A percentile compares a stretch with the other conserved stretches of the same genome.
Evolutionary conservation across 1,140 invertebrate species (phyloP).

Genomic region (Spodoptera frugiperda): DNA sequence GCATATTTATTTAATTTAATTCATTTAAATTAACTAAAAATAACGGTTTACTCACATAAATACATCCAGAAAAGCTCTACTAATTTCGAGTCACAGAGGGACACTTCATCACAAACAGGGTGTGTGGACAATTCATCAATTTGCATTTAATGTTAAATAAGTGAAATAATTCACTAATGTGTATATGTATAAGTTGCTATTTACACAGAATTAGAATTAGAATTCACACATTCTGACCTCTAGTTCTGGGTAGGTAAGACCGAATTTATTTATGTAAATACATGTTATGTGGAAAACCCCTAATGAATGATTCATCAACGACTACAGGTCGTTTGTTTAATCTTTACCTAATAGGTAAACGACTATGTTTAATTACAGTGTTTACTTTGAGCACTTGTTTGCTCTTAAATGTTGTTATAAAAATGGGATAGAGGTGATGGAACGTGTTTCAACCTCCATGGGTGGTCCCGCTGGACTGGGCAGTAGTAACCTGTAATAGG

Average conservation of each 20-base stretch:
- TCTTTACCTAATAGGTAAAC: not conserved
- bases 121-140: too few species aligned
- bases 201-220: too few species aligned
- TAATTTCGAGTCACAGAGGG: too few species aligned
- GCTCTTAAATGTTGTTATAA: not conserved
- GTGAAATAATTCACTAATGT: too few species aligned
- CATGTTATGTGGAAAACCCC: not conserved
- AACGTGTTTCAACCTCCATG: slow-evolving; percentile 19
- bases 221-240: not conserved
- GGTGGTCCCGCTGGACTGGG: slow-evolving; percentile 29
- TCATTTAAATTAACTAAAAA: too few species aligned
- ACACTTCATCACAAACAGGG: too few species aligned
- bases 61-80: too few species aligned
- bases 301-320: not conserved
- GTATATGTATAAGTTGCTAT: not conserved
- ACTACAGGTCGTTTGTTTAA: not conserved
- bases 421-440: not conserved
- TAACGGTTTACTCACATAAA: too few species aligned
- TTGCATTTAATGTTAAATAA: not conserved
- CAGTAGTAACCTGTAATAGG: slow-evolving; percentile 34
- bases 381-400: not conserved
- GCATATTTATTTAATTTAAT: too few species aligned
- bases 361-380: not conserved
- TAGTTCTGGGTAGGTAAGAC: too few species aligned
- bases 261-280: not conserved